Evolutionary conservation across 2,888 invertebrate genomes (phyloP).

Genomic region (Cybosia mesomella): DNA sequence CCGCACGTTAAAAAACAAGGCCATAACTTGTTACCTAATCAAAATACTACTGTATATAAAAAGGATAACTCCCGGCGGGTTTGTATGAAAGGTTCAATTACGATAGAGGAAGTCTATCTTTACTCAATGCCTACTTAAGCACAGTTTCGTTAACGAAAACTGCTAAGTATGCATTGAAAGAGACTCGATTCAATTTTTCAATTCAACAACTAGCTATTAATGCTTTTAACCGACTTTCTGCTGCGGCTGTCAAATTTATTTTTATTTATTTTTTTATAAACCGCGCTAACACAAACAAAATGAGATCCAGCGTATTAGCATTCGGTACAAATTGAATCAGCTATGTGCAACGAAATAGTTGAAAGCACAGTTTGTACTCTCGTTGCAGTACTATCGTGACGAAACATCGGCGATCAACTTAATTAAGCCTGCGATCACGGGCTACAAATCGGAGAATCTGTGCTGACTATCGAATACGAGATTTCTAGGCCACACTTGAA

Average conservation of each 20-base stretch:
- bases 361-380: slow-evolving; percentile 23
- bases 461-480: slow-evolving; percentile 61
- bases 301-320: background rate
- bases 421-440: slow-evolving; percentile 60
- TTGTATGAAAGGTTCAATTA: too few species aligned
- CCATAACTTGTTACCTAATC: too few species aligned
- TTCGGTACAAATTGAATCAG: background rate
- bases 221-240: background rate
- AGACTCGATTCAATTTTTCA: background rate
- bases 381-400: slow-evolving; percentile 39
- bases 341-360: background rate
- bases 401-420: slow-evolving; percentile 58
- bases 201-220: background rate
- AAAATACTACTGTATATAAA: too few species aligned
- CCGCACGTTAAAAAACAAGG: too few species aligned
- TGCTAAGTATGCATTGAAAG: too few species aligned
- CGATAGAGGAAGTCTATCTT: too few species aligned
- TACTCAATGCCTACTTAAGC: too few species aligned
- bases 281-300: background rate
- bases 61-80: too few species aligned
- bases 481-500: slow-evolving; percentile 72
- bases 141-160: too few species aligned
- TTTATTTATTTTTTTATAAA: background rate
- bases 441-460: slow-evolving; percentile 44
- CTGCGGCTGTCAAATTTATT: background rate